Conservation (phyloP, 2,888 invertebrate genomes). For the Himalopsyche tibetana region DNA sequence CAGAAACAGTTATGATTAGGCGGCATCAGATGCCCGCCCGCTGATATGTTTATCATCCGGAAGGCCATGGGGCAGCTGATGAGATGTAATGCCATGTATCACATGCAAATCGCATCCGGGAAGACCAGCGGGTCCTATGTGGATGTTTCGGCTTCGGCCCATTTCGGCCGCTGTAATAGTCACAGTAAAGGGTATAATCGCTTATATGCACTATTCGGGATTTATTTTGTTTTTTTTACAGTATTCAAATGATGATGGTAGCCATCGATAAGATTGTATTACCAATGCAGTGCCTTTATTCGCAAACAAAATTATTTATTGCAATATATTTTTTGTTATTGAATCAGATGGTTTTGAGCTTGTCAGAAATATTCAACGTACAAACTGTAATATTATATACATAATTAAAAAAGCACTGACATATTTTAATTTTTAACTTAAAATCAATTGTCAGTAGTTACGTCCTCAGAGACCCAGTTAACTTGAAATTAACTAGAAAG, state of each 20-base stretch:
- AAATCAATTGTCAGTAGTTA: too few relatives aligned
- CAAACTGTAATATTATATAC: too few relatives aligned
- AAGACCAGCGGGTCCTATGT: not conserved
- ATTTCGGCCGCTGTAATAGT: not conserved
- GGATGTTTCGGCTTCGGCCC: not conserved
- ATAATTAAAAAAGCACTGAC: too few relatives aligned
- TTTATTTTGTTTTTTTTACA: slow-evolving; percentile 58
- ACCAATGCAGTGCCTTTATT: slow-evolving; percentile 52
- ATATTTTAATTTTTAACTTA: too few relatives aligned
- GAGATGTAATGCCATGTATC: slow-evolving; percentile 64
- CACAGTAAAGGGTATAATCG: slow-evolving; percentile 33
- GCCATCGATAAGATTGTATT: slow-evolving; percentile 53
- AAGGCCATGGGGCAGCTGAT: slow-evolving; percentile 61
- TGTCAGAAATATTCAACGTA: too few relatives aligned
- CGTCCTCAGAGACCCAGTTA: too few relatives aligned
- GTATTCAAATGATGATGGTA: slow-evolving; percentile 56
- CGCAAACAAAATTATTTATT: not conserved
- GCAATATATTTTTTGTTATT: too few relatives aligned
- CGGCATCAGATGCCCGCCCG: slow-evolving; percentile 50
- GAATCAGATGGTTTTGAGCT: too few relatives aligned
- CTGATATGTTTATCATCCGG: slow-evolving; percentile 60
- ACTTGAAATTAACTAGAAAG: too few relatives aligned
- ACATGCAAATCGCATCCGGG: slow-evolving; percentile 63
- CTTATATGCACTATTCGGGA: slow-evolving; percentile 7
- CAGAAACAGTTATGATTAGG: slow-evolving; percentile 66